Evolutionary conservation across 1,140 invertebrate species (phyloP).

Genomic region (Drosophila subobscura): DNA sequence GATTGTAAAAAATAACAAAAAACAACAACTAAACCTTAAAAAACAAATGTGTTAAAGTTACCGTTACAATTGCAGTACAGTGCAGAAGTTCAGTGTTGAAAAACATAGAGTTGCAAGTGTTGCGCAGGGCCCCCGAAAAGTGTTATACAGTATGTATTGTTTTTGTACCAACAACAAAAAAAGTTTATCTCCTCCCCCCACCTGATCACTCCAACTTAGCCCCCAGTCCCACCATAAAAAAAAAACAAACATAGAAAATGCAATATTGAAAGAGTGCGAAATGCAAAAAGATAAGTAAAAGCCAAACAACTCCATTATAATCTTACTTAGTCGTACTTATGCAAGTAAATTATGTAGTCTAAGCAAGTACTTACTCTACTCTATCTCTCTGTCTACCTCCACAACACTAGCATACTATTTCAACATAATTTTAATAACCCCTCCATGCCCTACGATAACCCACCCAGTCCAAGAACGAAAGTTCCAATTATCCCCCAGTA

Average conservation of each 20-base stretch:
- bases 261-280: slow-evolving; percentile 26
- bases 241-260: slow-evolving; percentile 21
- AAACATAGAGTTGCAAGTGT: slow-evolving; percentile 63
- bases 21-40: slow-evolving; percentile 16
- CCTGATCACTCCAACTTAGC: slow-evolving; percentile 30
- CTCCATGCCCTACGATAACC: slow-evolving; percentile 42
- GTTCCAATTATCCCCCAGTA: slow-evolving; percentile 47
- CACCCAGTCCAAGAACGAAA: slow-evolving; percentile 39
- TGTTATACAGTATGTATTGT: slow-evolving; percentile 70
- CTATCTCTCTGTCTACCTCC: slow-evolving; percentile 24
- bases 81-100: slow-evolving; percentile 70
- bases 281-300: slow-evolving; percentile 71
- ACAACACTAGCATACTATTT: slow-evolving; percentile 1
- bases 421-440: slow-evolving; percentile 3
- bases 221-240: not conserved
- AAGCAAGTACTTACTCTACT: slow-evolving; percentile 66
- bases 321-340: slow-evolving; percentile 63
- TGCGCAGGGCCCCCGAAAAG: slow-evolving; percentile 62
- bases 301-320: slow-evolving; percentile 67
- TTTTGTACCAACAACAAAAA: slow-evolving; percentile 56
- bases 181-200: slow-evolving; percentile 58
- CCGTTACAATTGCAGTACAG: slow-evolving; percentile 77
- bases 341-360: slow-evolving; percentile 78
- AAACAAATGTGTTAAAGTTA: slow-evolving; percentile 64
- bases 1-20: slow-evolving; percentile 15